Conservation (phyloP, 2,797 vertebrate species). For the Leptodactylus fallax region DNA sequence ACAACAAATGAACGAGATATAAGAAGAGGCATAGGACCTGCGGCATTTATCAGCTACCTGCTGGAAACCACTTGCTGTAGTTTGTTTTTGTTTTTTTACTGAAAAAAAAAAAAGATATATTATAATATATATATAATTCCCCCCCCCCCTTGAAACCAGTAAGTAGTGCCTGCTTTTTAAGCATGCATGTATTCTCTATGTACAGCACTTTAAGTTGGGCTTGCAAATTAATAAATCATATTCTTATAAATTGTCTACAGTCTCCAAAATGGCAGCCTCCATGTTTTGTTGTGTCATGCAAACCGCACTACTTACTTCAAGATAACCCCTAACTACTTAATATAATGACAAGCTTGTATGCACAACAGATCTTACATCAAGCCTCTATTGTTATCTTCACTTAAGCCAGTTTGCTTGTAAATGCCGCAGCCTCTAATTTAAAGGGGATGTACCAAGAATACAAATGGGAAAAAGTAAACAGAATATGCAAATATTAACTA, state of each 20-base stretch:
- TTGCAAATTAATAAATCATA: not conserved
- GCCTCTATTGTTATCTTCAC: not conserved
- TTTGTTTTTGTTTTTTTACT: no score
- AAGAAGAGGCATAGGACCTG: not conserved
- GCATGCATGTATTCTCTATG: not conserved
- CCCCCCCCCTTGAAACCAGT: no score
- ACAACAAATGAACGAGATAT: not conserved
- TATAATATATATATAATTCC: no score
- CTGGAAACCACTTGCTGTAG: not conserved
- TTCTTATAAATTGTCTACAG: no score
- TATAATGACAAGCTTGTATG: not conserved
- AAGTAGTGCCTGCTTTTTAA: no score
- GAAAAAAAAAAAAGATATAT: no score
- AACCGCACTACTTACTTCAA: not conserved
- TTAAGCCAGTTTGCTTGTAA: not conserved
- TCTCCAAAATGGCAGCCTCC: not conserved
- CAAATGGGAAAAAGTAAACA: no score
- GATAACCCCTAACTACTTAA: not conserved
- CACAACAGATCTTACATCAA: no score
- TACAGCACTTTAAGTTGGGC: not conserved
- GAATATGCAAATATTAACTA: no score
- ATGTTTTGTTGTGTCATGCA: not conserved
- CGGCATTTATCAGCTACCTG: not conserved
- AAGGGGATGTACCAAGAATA: not conserved
- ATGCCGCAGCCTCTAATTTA: not conserved